Evolutionary conservation across 2,797 vertebrate species (phyloP).

Genomic region (Aldrovandia affinis): DNA sequence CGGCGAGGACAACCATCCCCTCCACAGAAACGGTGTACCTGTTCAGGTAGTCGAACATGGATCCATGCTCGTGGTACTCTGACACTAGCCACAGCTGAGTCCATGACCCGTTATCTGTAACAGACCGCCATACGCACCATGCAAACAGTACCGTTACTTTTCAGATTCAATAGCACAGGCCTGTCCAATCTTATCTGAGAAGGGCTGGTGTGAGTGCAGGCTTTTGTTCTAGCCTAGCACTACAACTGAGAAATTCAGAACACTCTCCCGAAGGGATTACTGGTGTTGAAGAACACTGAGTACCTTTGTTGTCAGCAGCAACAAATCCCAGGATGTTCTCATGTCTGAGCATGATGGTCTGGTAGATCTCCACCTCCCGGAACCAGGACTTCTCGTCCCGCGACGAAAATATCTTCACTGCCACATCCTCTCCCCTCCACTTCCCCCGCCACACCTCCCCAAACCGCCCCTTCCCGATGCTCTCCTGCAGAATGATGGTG

Average conservation of each 20-base stretch:
- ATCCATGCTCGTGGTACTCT: slow-evolving; percentile 94
- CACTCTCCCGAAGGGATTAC: not conserved
- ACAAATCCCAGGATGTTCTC: too few relatives aligned
- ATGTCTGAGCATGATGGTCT: slow-evolving; percentile 94
- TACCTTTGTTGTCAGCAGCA: slow-evolving; percentile 98
- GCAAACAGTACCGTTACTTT: not conserved
- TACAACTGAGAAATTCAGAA: not conserved
- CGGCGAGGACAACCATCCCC: slow-evolving; percentile 81
- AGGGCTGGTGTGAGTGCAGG: too few relatives aligned
- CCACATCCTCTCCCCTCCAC: slow-evolving; percentile 95
- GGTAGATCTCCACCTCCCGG: slow-evolving; percentile 95
- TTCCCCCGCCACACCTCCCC: too few relatives aligned
- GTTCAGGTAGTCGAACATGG: slow-evolving; percentile 93
- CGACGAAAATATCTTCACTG: slow-evolving; percentile 98
- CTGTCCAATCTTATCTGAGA: too few relatives aligned
- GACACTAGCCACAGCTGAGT: slow-evolving; percentile 98
- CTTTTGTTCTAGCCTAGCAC: not conserved
- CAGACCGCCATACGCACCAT: slow-evolving; percentile 5
- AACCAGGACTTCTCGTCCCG: slow-evolving; percentile 96
- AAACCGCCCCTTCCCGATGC: too few relatives aligned
- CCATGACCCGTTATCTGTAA: slow-evolving; percentile 92
- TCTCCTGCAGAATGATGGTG: slow-evolving; percentile 94
- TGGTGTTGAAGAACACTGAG: not conserved
- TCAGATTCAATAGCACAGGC: not conserved
- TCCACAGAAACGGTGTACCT: slow-evolving; percentile 83